A percentile compares a stretch with the other conserved stretches of the same genome.
Evolutionary conservation across 2,113 vertebrate species (phyloP).

Genomic region (Lasiurus cinereus): DNA sequence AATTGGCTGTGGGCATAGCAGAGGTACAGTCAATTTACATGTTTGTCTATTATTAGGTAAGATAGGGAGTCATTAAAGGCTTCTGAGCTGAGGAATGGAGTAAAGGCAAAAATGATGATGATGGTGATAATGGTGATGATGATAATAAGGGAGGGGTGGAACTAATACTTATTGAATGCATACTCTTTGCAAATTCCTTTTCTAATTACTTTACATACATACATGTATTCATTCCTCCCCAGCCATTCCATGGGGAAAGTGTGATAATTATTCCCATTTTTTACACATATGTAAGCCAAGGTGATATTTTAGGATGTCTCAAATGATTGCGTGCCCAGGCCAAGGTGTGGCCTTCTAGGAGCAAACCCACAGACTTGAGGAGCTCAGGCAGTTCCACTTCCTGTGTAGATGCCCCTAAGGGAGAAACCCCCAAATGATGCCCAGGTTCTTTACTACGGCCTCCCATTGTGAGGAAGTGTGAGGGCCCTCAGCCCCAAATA

Average conservation of each 20-base stretch:
- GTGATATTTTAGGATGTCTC: neutral
- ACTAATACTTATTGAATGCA: no score
- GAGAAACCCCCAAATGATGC: neutral
- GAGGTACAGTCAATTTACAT: no score
- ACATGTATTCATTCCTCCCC: neutral
- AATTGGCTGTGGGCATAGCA: no score
- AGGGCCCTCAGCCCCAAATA: neutral
- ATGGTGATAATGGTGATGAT: neutral
- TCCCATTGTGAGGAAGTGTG: neutral
- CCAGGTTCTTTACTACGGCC: neutral
- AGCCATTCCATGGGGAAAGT: neutral
- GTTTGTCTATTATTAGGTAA: no score
- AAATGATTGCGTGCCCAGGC: neutral
- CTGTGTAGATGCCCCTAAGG: neutral
- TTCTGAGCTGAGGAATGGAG: neutral
- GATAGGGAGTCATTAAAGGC: neutral
- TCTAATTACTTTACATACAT: neutral
- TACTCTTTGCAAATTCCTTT: neutral
- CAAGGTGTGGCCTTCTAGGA: neutral
- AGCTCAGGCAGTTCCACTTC: neutral
- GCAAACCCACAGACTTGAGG: neutral
- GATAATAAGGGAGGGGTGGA: neutral
- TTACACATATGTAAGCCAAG: neutral
- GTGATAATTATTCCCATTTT: neutral
- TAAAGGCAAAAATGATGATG: accelerated